These are phyloP conservation scores for Ecliptopera silaceata DNA, from an alignment of 2,888 invertebrate genomes.

Conservation along the genomic window DNA sequence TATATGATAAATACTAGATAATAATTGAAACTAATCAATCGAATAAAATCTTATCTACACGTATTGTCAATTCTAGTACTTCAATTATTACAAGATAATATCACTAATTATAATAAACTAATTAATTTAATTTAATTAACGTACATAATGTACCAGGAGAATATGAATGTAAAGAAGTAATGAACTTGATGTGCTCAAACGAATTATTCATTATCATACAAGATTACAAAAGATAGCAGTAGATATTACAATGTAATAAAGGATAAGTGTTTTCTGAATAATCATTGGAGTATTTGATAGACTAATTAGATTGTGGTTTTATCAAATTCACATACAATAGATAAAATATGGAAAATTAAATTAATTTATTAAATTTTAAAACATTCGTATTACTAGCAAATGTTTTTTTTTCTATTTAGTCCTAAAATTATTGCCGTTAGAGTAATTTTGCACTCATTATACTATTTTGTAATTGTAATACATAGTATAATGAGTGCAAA, in stretches of 20 bases:
- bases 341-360: too few relatives aligned
- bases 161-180: conserved; percentile 34
- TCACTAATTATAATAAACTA: conserved; percentile 20
- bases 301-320: background rate
- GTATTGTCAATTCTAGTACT: background rate
- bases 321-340: too few relatives aligned
- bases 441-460: too few relatives aligned
- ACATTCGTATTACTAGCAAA: too few relatives aligned
- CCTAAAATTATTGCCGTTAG: too few relatives aligned
- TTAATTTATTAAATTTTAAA: too few relatives aligned
- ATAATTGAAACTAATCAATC: too few relatives aligned
- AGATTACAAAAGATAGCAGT: conserved; percentile 4
- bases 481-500: too few relatives aligned
- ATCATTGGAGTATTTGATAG: background rate
- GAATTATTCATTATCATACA: conserved; percentile 15
- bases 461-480: too few relatives aligned
- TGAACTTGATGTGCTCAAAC: background rate
- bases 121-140: conserved; percentile 38
- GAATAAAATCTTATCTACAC: too few relatives aligned
- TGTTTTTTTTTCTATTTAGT: too few relatives aligned
- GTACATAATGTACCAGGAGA: conserved; percentile 42
- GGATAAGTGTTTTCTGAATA: background rate
- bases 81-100: background rate
- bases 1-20: too few relatives aligned
- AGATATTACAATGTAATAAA: conserved; percentile 1